Percentiles rank a stretch among this genome's conserved stretches.
Conservation (phyloP, 2,113 vertebrate genomes). For the Podarcis cretensis region DNA sequence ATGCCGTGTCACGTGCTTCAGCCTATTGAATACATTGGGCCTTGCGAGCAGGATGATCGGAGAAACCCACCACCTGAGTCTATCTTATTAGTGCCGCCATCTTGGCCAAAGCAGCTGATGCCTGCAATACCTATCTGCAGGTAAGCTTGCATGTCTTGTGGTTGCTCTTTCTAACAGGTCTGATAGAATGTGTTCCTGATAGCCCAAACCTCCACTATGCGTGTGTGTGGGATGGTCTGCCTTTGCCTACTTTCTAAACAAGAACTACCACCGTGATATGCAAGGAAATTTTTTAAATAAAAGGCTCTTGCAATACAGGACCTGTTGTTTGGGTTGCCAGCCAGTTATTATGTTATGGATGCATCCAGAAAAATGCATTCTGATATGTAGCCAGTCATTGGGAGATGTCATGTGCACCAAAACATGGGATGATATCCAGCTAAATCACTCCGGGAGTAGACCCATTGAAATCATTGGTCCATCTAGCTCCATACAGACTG, state of each 20-base stretch:
- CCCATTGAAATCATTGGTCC: no score
- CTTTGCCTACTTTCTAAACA: neutral
- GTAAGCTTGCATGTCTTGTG: conserved; percentile 67
- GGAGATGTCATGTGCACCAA: neutral
- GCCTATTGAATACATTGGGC: conserved; percentile 85
- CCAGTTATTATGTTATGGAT: neutral
- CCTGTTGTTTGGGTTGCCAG: neutral
- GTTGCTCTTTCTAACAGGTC: neutral
- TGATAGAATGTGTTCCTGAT: neutral
- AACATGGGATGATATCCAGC: neutral
- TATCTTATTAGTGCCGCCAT: conserved; percentile 88
- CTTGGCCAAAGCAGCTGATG: conserved; percentile 93
- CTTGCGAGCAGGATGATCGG: conserved; percentile 89
- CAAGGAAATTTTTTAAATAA: neutral
- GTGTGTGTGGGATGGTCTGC: neutral
- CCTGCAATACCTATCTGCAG: conserved; percentile 90
- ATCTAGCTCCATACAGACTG: no score
- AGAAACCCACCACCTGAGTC: conserved; percentile 84
- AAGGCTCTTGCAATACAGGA: neutral
- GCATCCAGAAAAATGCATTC: neutral
- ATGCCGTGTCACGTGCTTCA: conserved; percentile 78
- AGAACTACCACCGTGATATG: neutral
- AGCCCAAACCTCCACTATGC: neutral
- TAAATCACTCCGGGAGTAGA: no score
- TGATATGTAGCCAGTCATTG: neutral